phyloP scores from a whole-genome alignment of 2,113 vertebrate genomes.

The Syngnathus scovelli region DNA sequence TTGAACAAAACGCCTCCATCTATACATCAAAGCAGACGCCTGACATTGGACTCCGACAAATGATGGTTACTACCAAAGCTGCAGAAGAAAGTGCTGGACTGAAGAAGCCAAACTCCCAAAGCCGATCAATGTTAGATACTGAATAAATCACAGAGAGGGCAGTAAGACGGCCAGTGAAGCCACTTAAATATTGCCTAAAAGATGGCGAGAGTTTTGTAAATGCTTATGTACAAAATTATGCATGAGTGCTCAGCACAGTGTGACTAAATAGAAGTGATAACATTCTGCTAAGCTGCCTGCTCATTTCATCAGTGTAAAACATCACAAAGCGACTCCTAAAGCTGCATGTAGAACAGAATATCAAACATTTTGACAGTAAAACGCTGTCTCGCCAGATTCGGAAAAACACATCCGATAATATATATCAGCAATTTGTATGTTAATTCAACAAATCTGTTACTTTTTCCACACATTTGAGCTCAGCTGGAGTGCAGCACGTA shows the following conservation, averaged over 20 bases:
- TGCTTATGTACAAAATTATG: conserved; percentile 49
- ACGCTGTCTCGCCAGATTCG: conserved; percentile 42
- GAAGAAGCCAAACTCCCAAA: conserved; percentile 43
- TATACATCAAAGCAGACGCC: conserved; percentile 66
- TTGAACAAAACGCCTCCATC: conserved; percentile 72
- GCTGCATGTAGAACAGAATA: conserved; percentile 25
- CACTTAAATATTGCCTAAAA: conserved; percentile 40
- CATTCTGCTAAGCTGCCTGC: conserved; percentile 44
- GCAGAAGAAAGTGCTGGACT: conserved; percentile 50
- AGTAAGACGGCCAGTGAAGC: conserved; percentile 25
- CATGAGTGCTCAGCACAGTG: conserved; percentile 48
- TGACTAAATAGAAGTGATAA: conserved; percentile 59
- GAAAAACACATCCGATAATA: conserved; percentile 50
- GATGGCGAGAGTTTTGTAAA: conserved; percentile 41
- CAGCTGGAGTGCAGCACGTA: conserved; percentile 43
- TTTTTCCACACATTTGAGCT: conserved; percentile 49
- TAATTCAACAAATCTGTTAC: conserved; percentile 55
- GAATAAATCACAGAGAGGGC: conserved; percentile 32
- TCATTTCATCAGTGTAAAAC: conserved; percentile 58
- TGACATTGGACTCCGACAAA: conserved; percentile 56
- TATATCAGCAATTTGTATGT: conserved; percentile 67
- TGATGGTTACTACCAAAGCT: conserved; percentile 46
- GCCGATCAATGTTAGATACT: conserved; percentile 18
- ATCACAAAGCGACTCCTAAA: conserved; percentile 27
- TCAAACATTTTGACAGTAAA: conserved; percentile 47